phyloP scores from a whole-genome alignment of 2,113 vertebrate species.

The Platanista minor region DNA sequence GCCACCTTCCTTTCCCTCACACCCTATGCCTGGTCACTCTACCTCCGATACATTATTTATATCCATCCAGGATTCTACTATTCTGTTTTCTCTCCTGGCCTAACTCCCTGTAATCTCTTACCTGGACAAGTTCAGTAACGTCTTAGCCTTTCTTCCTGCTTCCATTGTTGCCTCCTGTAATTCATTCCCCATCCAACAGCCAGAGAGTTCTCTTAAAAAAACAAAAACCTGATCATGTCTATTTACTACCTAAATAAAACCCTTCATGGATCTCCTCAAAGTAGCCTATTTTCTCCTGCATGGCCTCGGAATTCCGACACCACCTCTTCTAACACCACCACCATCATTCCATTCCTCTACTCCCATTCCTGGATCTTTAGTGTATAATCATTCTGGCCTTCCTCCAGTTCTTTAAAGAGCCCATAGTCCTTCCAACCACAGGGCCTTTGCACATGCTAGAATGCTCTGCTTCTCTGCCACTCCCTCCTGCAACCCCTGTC shows the following conservation, averaged over 20 bases:
- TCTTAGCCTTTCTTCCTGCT: background rate
- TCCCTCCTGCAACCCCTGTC: background rate
- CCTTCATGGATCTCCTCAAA: background rate
- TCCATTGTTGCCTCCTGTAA: background rate
- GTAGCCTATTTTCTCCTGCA: too few species aligned
- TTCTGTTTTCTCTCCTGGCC: background rate
- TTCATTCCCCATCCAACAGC: background rate
- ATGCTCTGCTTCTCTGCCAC: background rate
- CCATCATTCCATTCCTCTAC: background rate
- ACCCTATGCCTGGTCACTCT: background rate
- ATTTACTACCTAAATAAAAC: background rate
- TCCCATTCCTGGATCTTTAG: background rate
- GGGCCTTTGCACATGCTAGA: background rate
- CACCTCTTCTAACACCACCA: background rate
- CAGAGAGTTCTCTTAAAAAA: background rate
- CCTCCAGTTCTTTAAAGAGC: background rate
- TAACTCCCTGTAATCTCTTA: background rate
- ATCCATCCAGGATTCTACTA: background rate
- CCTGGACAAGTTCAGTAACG: background rate
- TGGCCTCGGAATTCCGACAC: background rate
- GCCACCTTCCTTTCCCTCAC: background rate
- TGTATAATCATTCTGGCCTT: background rate
- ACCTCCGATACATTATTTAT: background rate
- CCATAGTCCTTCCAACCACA: background rate
- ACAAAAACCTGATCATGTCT: background rate